phyloP scores from a whole-genome alignment of 2,888 invertebrate species.

The Drosophila percnosoma region DNA sequence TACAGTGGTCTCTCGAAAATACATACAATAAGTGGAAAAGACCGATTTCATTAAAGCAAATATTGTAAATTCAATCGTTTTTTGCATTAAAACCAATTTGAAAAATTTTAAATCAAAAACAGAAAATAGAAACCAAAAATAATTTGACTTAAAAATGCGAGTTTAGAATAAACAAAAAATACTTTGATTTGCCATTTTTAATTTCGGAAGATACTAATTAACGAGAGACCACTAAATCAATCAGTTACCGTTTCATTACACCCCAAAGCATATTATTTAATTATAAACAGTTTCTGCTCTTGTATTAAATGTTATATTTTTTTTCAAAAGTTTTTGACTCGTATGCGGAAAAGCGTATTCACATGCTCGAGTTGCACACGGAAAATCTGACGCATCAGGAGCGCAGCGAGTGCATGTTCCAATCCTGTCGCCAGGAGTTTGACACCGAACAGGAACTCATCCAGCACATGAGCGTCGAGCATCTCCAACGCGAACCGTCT shows the following conservation, averaged over 20 bases:
- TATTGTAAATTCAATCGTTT: background rate
- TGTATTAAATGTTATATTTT: background rate
- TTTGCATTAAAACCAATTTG: background rate
- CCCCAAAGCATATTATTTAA: slow-evolving; percentile 2
- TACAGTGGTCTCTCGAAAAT: slow-evolving; percentile 1
- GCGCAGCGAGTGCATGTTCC: slow-evolving; percentile 81
- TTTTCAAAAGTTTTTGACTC: slow-evolving; percentile 75
- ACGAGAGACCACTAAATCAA: slow-evolving; percentile 7
- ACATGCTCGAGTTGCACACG: slow-evolving; percentile 77
- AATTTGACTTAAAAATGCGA: background rate
- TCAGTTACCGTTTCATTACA: slow-evolving; percentile 27
- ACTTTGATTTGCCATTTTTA: background rate
- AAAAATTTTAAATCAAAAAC: background rate
- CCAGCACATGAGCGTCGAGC: slow-evolving; percentile 72
- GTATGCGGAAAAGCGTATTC: slow-evolving; percentile 79
- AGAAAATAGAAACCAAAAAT: background rate
- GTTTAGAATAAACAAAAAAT: background rate
- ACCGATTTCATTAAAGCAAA: background rate
- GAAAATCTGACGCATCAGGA: slow-evolving; percentile 79
- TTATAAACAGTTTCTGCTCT: background rate
- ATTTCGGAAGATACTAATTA: background rate
- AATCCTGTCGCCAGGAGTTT: slow-evolving; percentile 72
- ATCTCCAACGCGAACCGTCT: slow-evolving; percentile 57
- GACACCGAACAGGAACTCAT: slow-evolving; percentile 68
- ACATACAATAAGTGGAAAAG: background rate